Percentiles rank a stretch among this genome's conserved stretches.
These are phyloP conservation scores for Schizopygopsis malacanthus DNA, from an alignment of 2,797 vertebrate genomes.

Conservation along the genomic window DNA sequence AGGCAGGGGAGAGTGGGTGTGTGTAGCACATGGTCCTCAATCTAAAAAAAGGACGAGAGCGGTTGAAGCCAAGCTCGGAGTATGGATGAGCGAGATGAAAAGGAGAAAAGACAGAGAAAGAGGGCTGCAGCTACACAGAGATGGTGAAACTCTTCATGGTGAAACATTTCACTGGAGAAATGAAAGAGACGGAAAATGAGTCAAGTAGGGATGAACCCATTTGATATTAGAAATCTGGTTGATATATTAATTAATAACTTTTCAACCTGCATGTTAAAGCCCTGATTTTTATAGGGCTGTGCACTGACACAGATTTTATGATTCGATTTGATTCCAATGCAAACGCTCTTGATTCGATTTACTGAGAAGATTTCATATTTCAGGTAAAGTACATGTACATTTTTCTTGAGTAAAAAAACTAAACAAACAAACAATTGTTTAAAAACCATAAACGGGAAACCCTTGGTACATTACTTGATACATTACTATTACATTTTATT, in stretches of 20 bases:
- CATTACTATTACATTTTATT: not conserved
- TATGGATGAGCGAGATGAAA: slow-evolving; percentile 88
- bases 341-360: not conserved
- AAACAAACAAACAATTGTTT: not conserved
- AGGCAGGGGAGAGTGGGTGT: slow-evolving; percentile 80
- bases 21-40: slow-evolving; percentile 84
- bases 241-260: not conserved
- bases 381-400: not conserved
- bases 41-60: slow-evolving; percentile 79
- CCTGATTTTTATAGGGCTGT: not conserved
- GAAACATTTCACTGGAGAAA: not conserved
- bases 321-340: not conserved
- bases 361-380: not conserved
- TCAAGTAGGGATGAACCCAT: not conserved
- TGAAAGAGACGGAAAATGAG: not conserved
- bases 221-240: not conserved
- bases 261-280: not conserved
- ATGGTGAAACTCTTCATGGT: too few relatives aligned
- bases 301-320: not conserved
- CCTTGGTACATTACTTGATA: not conserved
- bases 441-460: too few relatives aligned
- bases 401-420: not conserved
- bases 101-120: slow-evolving; percentile 25
- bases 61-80: slow-evolving; percentile 80
- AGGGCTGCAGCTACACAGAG: not conserved